Evolutionary conservation across 2,113 vertebrate species (phyloP).

Genomic region (Onychorhynchus coronatus): DNA sequence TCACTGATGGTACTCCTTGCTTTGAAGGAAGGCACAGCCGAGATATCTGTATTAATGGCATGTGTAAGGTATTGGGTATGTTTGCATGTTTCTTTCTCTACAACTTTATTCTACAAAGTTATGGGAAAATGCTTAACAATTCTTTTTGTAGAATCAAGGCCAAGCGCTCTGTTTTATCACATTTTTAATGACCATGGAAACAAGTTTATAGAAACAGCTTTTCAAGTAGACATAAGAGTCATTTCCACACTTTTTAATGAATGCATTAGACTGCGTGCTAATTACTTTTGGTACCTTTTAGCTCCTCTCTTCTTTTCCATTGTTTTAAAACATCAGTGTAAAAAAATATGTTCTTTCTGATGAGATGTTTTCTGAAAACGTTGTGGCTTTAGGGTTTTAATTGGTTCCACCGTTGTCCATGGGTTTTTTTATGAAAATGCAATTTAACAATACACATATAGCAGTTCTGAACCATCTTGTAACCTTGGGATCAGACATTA

Average conservation of each 20-base stretch:
- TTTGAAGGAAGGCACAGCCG: conserved; percentile 87
- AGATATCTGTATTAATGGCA: conserved; percentile 95
- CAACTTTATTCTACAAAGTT: neutral
- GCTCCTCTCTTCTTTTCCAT: neutral
- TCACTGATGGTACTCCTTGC: conserved; percentile 93
- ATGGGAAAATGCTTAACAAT: neutral
- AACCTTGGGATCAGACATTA: neutral
- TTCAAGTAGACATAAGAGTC: accelerated
- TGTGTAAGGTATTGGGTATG: conserved; percentile 99
- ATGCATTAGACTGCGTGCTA: neutral
- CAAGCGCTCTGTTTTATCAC: neutral
- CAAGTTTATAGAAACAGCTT: neutral
- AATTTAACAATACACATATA: neutral
- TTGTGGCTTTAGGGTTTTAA: neutral
- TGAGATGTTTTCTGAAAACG: neutral
- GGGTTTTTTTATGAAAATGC: neutral
- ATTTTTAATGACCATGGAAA: neutral
- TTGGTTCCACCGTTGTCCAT: neutral
- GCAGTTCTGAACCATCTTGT: neutral
- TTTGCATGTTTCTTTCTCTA: conserved; percentile 84
- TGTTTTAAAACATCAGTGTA: neutral
- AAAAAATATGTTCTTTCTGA: neutral
- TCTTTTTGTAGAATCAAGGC: neutral
- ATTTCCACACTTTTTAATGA: neutral
- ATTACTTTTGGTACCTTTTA: neutral